Evolutionary conservation across 2,113 vertebrate genomes (phyloP).

Genomic region (Podocnemis expansa): DNA sequence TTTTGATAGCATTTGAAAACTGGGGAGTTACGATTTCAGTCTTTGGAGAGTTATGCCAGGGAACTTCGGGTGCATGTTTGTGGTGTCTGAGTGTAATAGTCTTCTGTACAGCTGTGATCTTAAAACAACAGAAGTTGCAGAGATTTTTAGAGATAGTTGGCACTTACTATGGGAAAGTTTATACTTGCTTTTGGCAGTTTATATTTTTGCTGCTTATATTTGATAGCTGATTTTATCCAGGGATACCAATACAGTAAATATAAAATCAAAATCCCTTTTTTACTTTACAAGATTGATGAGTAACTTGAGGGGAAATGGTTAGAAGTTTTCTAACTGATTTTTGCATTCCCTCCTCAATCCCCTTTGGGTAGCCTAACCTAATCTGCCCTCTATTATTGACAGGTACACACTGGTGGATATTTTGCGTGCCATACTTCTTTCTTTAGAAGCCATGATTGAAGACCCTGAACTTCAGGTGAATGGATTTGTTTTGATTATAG

Average conservation of each 20-base stretch:
- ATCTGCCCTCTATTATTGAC: slow-evolving; percentile 22
- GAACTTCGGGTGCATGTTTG: not conserved
- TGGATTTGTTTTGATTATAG: slow-evolving; percentile 99
- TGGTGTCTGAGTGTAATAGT: not conserved
- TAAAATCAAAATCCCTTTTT: not conserved
- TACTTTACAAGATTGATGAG: not conserved
- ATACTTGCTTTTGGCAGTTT: not conserved
- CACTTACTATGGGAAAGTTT: not conserved
- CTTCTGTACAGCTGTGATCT: not conserved
- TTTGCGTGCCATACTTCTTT: slow-evolving; percentile 94
- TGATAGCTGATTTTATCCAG: not conserved
- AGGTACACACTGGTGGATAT: slow-evolving; percentile 99
- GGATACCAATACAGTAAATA: rapidly evolving
- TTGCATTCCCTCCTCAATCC: not conserved
- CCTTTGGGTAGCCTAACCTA: not conserved
- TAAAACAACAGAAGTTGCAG: not conserved
- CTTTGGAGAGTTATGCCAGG: not conserved
- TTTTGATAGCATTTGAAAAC: not conserved
- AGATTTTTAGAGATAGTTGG: not conserved
- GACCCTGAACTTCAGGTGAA: slow-evolving; percentile 98
- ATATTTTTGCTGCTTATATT: not conserved
- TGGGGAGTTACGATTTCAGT: not conserved
- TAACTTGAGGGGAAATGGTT: not conserved
- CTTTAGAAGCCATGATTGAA: slow-evolving; percentile 97
- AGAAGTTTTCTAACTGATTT: rapidly evolving